Conservation (phyloP, 2,888 invertebrate species). For the Acanthosepion lycidas region DNA sequence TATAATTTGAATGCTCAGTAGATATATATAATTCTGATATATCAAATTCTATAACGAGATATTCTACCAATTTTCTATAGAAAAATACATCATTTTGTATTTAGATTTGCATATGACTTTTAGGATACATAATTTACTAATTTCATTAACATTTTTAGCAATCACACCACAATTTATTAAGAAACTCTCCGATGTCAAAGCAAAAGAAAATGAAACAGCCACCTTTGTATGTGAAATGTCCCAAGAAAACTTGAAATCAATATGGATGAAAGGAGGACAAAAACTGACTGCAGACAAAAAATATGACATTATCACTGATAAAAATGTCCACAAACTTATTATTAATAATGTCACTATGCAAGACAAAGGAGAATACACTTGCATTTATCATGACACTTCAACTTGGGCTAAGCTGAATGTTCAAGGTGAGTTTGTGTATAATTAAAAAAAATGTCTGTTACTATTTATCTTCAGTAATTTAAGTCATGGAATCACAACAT, state of each 20-base stretch:
- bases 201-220: slow-evolving; percentile 65
- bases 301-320: slow-evolving; percentile 64
- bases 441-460: no score
- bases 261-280: slow-evolving; percentile 81
- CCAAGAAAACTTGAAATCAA: slow-evolving; percentile 84
- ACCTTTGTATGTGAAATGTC: slow-evolving; percentile 89
- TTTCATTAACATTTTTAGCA: slow-evolving; percentile 54
- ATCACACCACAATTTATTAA: slow-evolving; percentile 63
- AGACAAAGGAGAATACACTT: slow-evolving; percentile 78
- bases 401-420: slow-evolving; percentile 87
- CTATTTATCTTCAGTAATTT: no score
- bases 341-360: slow-evolving; percentile 63
- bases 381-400: slow-evolving; percentile 81
- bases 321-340: slow-evolving; percentile 64
- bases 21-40: background rate
- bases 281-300: slow-evolving; percentile 64
- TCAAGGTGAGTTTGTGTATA: slow-evolving; percentile 77
- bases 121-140: background rate
- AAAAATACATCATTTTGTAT: background rate
- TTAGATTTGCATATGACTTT: background rate
- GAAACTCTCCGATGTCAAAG: slow-evolving; percentile 63
- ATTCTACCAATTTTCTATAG: background rate
- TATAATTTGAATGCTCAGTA: background rate
- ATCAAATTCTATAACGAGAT: background rate
- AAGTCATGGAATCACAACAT: no score